Base-by-base conservation (phyloP, 2,113 vertebrate species). In the Otocyon megalotis region DNA sequence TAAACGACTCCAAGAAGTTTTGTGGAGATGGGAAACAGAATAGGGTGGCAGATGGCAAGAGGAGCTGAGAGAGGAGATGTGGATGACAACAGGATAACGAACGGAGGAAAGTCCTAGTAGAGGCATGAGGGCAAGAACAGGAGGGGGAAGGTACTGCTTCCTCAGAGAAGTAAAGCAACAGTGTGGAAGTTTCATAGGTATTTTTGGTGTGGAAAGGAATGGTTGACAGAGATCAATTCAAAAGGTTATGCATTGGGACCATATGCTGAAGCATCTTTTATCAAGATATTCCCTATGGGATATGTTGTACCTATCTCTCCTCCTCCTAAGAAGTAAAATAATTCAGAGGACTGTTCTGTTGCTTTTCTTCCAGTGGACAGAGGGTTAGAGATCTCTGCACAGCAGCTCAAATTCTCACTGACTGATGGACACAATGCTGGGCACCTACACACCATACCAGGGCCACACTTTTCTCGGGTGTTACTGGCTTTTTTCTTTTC, bases 341-440 rank as follows among this genome's bases (percentile, higher is more conserved):
- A n/a, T 71, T 58, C 3, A 4, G 11, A 72, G 22, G 24, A 4
- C 6, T 63, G 35, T 17, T 11, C 48, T 0, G 0, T n/a, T 58
- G 54, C 67, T 37, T 58, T 72, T 50, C 22, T 92, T 76, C 77
- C 32, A 48, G n/a, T 22, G 20, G 43, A 69, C 53, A 54, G 79
- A 62, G 28, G 13, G 17, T 77, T 8, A 92, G 54, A 30, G 1
- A 22, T 62, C 56, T 79, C 30, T 22, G 69, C 56, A 43, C 26
- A 35, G 53, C 24, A 53, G 16, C n/a, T 63, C 63, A 15, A 3
- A 24, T n/a, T 56, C 43, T 77, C 56, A 5, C 60, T 54, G 81
- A 28, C 80, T 9, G 20, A 43, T 17, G 53, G 79, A n/a, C 22
- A 28, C 17, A 48, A 22, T 54, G 20, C 48, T 43, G 10, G 19